Evolutionary conservation across 1,140 invertebrate species (phyloP), one percentile per base, ranked within the genome.

Genomic region (Theocolax elegans): DNA sequence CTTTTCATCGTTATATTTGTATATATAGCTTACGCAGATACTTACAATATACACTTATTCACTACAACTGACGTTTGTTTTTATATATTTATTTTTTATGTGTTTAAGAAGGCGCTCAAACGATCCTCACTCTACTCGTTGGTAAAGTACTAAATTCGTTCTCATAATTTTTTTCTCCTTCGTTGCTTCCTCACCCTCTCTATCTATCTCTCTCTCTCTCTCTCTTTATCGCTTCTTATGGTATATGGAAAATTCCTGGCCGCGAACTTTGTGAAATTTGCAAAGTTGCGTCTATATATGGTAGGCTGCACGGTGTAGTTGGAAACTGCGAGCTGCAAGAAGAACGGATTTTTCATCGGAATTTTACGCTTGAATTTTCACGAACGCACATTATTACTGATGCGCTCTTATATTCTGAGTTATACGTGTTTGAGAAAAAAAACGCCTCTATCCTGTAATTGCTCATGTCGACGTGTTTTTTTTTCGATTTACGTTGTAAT

Each of bases 301-400:
- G n/a, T n/a, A 9, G 21, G 19, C 4, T 38, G 3, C 13, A n/a
- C 10, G 31, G 10, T 6, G 10, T 23, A 65, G 62, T 65, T 65
- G 49, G 35, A 19, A 66, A 66, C 63, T 66, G 15, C 49, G 31
- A 35, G 31, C 31, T n/a, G n/a, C 3, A 9, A 8, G 23, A 54
- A 66, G 25, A 54, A 27, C 13, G n/a, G 25, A 66, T 66, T 54
- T 66, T 53, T 66, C 51, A 66, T 66, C 48, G 31, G 19, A 66
- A 66, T 54, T 66, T 66, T 66, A 54, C 38, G 63, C 38, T 44
- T 66, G 35, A 53, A 65, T 54, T 51, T 65, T 65, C 51, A 66
- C 23, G 38, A 25, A 66, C 63, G 63, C 38, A 12, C 38, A 15
- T 54, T 66, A 66, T 66, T 66, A 66, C 63, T 40, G 63, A 66